These are phyloP conservation scores for Sebastiscus albofasciatus DNA, from an alignment of 2,797 vertebrate species.

Conservation along the genomic window DNA sequence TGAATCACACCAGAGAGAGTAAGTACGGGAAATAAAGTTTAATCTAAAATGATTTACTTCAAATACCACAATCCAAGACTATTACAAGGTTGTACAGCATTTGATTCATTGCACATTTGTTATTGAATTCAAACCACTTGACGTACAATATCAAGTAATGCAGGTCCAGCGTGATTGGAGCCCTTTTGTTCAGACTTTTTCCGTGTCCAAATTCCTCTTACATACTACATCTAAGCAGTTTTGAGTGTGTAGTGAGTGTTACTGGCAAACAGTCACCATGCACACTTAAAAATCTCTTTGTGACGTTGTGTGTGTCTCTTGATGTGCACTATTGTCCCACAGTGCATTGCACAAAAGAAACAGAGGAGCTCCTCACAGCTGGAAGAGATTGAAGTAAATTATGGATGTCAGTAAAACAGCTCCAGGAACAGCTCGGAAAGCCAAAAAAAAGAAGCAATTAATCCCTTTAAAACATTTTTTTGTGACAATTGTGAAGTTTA, in stretches of 20 bases:
- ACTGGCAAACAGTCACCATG: neutral
- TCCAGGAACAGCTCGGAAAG: neutral
- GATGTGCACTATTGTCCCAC: neutral
- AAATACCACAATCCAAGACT: neutral
- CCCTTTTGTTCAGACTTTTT: neutral
- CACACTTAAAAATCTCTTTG: neutral
- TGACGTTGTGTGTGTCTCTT: neutral
- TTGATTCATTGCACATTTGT: neutral
- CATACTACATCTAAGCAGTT: neutral
- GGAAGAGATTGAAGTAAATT: neutral
- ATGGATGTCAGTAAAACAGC: neutral
- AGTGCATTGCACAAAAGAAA: neutral
- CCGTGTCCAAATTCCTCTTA: neutral
- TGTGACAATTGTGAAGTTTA: neutral
- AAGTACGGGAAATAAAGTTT: conserved; percentile 56
- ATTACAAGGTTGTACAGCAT: neutral
- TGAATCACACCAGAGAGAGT: conserved; percentile 75
- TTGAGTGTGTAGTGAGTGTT: neutral
- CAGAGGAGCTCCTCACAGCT: neutral
- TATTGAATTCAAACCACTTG: neutral
- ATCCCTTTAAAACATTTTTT: neutral
- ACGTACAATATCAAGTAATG: neutral
- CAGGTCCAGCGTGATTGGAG: neutral
- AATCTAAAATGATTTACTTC: neutral
- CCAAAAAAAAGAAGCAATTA: neutral